Conservation (phyloP, 2,797 vertebrate genomes). For the Notoglanidium macrostoma region DNA sequence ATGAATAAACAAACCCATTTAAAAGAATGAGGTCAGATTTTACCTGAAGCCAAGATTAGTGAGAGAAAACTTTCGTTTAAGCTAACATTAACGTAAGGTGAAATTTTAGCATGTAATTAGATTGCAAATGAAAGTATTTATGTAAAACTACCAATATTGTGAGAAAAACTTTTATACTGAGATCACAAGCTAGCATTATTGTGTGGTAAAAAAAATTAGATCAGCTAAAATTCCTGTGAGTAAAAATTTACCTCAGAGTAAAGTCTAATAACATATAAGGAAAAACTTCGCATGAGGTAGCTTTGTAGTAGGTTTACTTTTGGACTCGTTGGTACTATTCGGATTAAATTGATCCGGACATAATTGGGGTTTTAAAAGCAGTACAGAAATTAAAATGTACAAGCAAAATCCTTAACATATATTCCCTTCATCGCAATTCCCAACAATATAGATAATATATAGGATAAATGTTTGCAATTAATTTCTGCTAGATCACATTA, state of each 20-base stretch:
- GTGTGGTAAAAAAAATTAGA: too few species aligned
- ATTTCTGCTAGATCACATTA: neutral
- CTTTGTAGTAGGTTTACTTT: neutral
- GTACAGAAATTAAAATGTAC: neutral
- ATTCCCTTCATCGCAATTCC: neutral
- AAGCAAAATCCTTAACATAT: neutral
- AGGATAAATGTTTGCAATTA: neutral
- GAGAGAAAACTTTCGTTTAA: neutral
- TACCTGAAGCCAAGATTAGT: neutral
- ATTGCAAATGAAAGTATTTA: too few species aligned
- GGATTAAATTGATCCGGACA: neutral
- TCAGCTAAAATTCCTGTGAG: too few species aligned
- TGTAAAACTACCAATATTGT: too few species aligned
- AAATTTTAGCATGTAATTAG: too few species aligned
- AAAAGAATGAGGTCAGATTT: neutral
- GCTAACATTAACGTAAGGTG: neutral
- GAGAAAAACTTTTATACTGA: too few species aligned
- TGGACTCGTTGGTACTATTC: neutral
- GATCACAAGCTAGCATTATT: too few species aligned
- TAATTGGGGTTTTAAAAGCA: neutral
- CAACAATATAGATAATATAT: neutral
- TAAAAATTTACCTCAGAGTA: too few species aligned
- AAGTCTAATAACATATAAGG: too few species aligned
- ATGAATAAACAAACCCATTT: slow-evolving; percentile 3
- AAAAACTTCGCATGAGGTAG: too few species aligned